Percentiles rank a stretch among this genome's conserved stretches.
Evolutionary conservation across 2,888 invertebrate genomes (phyloP).

Genomic region (Catocala sponsa): DNA sequence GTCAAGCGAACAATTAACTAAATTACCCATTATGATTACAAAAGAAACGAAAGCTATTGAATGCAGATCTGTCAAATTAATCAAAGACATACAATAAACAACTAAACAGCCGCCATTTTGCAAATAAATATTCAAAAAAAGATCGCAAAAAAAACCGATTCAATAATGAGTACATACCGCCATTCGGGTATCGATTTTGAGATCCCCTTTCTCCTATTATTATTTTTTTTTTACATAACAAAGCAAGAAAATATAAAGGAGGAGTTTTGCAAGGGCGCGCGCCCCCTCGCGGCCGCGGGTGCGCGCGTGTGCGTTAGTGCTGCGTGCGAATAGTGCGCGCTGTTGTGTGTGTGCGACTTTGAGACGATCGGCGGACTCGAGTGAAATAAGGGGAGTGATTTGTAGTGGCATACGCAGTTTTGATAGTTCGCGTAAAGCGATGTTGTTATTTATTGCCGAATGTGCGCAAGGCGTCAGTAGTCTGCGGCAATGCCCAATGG

Average conservation of each 20-base stretch:
- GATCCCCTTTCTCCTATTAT: slow-evolving; percentile 86
- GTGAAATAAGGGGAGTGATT: slow-evolving; percentile 82
- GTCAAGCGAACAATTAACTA: no score
- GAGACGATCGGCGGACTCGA: slow-evolving; percentile 84
- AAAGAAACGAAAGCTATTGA: no score
- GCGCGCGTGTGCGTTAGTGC: slow-evolving; percentile 49
- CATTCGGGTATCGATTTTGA: slow-evolving; percentile 84
- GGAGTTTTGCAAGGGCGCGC: slow-evolving; percentile 83
- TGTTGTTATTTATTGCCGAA: background rate
- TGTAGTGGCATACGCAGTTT: slow-evolving; percentile 54
- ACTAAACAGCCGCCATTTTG: slow-evolving; percentile 24
- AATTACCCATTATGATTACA: no score
- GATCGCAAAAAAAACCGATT: slow-evolving; percentile 49
- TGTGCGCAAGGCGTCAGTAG: background rate
- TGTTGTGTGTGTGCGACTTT: slow-evolving; percentile 66
- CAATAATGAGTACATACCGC: slow-evolving; percentile 69
- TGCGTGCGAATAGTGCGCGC: slow-evolving; percentile 55
- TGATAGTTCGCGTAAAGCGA: slow-evolving; percentile 51
- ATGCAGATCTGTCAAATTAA: background rate
- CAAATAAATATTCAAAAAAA: slow-evolving; percentile 34
- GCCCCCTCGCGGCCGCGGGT: slow-evolving; percentile 63
- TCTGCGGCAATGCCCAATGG: no score
- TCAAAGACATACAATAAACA: background rate
- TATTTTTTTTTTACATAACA: slow-evolving; percentile 86
- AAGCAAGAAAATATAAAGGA: slow-evolving; percentile 86